Conservation (phyloP, 2,113 vertebrate genomes). For the Neopipo cinnamomea region DNA sequence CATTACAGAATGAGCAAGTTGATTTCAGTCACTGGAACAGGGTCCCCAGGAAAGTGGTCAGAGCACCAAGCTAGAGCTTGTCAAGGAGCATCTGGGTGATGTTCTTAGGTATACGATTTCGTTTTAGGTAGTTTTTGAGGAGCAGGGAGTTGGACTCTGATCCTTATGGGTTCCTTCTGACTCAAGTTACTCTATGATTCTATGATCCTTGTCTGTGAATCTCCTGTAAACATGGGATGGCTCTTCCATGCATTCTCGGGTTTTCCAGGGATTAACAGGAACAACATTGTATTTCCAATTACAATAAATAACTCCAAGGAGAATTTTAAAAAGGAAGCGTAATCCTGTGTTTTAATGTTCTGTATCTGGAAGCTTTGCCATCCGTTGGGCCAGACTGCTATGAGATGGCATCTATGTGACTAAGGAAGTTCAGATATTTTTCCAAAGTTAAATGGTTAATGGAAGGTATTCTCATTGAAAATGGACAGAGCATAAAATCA, state of each 20-base stretch:
- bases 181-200: not conserved
- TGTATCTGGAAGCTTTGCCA: not conserved
- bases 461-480: not conserved
- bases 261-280: not conserved
- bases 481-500: not conserved
- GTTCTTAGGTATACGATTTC: not conserved
- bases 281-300: not conserved
- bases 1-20: not conserved
- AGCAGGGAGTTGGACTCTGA: not conserved
- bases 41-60: not conserved
- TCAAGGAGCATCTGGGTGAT: not conserved
- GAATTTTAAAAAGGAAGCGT: not conserved
- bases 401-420: not conserved
- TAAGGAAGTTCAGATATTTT: not conserved
- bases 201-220: not conserved
- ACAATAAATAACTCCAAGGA: not conserved
- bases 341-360: not conserved
- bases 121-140: not conserved
- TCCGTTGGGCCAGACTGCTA: not conserved
- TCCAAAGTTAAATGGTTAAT: not conserved
- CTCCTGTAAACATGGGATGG: not conserved
- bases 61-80: not conserved
- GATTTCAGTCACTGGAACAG: not conserved
- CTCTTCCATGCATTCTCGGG: not conserved
- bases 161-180: not conserved